phyloP scores from a whole-genome alignment of 2,113 vertebrate genomes.

The Aegithalos caudatus region DNA sequence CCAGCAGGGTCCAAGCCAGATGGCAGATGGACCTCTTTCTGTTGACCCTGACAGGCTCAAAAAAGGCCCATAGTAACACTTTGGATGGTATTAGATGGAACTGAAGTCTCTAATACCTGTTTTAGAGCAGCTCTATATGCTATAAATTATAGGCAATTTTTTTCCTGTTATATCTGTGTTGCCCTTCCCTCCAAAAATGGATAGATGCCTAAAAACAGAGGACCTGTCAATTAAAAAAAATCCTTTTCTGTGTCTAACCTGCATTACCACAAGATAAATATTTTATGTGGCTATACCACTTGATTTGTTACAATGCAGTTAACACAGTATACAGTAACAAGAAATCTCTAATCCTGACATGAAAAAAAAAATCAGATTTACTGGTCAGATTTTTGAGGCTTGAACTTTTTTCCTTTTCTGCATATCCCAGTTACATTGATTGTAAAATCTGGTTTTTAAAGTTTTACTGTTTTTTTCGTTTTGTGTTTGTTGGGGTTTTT shows the following conservation, averaged over 20 bases:
- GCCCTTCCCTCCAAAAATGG: not conserved
- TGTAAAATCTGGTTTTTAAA: constrained; percentile 42
- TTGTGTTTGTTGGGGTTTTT: not conserved
- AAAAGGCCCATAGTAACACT: constrained; percentile 5
- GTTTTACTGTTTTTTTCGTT: not conserved
- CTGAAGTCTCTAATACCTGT: not conserved
- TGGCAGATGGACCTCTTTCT: not conserved
- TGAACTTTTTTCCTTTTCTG: constrained; percentile 28
- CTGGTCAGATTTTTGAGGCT: constrained; percentile 7
- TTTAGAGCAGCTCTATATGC: not conserved
- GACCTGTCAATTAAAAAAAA: not conserved
- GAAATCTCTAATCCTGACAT: not conserved
- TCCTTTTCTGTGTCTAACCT: not conserved
- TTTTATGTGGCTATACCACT: not conserved
- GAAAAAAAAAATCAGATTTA: not conserved
- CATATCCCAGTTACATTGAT: not conserved
- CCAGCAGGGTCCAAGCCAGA: not conserved
- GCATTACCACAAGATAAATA: not conserved
- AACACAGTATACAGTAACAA: not conserved
- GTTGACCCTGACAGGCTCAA: not conserved
- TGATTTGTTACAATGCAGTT: not conserved
- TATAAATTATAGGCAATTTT: not conserved
- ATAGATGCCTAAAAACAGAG: not conserved
- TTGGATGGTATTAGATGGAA: not conserved
- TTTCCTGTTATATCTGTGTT: not conserved